These are phyloP conservation scores for cat (Felis catus) DNA, from an alignment of 2,113 vertebrate genomes.

Conservation along the genomic window F.catus_Fca126_mat1.0 CM031417.1:35765501-35766000, in stretches of 20 bases:
- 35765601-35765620: background rate
- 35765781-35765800: background rate
- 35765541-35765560: background rate
- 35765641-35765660: background rate
- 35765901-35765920: conserved; percentile 51
- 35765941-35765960: conserved; percentile 34
- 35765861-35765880: conserved; percentile 74
- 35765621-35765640: background rate
- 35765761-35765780: background rate
- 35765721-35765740: background rate
- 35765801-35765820: background rate
- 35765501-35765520: background rate
- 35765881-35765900: conserved; percentile 65
- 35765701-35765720: accelerated
- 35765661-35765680: background rate
- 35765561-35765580: background rate
- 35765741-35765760: too few relatives aligned
- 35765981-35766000: background rate
- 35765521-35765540: accelerated
- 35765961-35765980: conserved; percentile 68
- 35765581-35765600: background rate
- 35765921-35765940: conserved; percentile 67
- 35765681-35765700: background rate
- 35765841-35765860: background rate
- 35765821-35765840: background rate